Evolutionary conservation across 2,113 vertebrate genomes (phyloP), one percentile per base, ranked within the genome.

Genomic region (Notothenia rossii): DNA sequence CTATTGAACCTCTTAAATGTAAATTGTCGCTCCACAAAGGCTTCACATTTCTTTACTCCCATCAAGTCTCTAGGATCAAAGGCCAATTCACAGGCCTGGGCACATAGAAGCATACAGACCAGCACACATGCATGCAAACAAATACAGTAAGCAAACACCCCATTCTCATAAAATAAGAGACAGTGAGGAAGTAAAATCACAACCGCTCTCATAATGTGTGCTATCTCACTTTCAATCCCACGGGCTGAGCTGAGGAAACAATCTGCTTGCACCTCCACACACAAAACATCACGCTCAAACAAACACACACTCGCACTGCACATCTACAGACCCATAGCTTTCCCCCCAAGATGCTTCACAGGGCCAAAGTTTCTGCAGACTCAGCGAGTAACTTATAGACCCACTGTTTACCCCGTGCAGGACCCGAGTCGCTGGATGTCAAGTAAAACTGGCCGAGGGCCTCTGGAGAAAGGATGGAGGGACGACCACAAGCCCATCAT

Each of bases 391-490:
- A 82, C 64, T 13, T 77, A 63, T 63, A 75, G 70, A 53, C 54
- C 48, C 51, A 49, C 54, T 84, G 71, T 85, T 91, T 85, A 70
- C 80, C 77, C 74, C 72, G 75, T 71, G 56, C 84, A 96, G 96
- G 96, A 96, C 81, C 90, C 94, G 79, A 93, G 93, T 79, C 88
- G 0, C 43, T 96, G 95, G 94, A 90, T 84, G 75, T 96, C 96
- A 6, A 83, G 69, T 59, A 96, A 93, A 92, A 95, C 95, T 1
- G 89, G 92, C 55, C 91, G 96, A 22, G 96, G 95, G 48, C 96
- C 95, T 78, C 93, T 96, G 83, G 64, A 92, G 90, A 76, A 91
- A 3, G 92, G 91, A 70, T 96, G 96, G 96, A 93, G 82, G 49
- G 81, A 94, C 9, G 49, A 76, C 33, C 86, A 88, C 43, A 29